phyloP scores from a whole-genome alignment of 2,113 vertebrate genomes.

The Austrofundulus limnaeus region DNA sequence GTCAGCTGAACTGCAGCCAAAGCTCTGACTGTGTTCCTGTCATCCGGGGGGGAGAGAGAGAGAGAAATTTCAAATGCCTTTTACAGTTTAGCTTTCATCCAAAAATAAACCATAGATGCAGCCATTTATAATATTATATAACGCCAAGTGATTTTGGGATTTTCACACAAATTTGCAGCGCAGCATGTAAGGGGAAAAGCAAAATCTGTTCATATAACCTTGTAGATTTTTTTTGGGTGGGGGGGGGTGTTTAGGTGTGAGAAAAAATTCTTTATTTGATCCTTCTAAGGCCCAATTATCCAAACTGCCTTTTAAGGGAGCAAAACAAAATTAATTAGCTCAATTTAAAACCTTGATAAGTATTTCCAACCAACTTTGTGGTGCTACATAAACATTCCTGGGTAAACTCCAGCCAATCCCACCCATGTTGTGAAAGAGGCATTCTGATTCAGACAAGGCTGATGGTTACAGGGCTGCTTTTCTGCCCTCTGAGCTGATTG shows the following conservation, averaged over 20 bases:
- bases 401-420: conserved; percentile 67
- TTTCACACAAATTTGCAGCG: background rate
- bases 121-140: conserved; percentile 38
- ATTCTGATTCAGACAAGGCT: conserved; percentile 53
- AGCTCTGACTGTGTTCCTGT: conserved; percentile 69
- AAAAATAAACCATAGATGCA: conserved; percentile 58
- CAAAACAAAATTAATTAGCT: conserved; percentile 58
- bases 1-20: conserved; percentile 81
- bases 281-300: conserved; percentile 16
- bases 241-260: background rate
- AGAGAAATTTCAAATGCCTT: conserved; percentile 66
- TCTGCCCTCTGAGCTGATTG: conserved; percentile 18
- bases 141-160: background rate
- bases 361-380: conserved; percentile 57
- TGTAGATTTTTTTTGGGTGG: too few relatives aligned
- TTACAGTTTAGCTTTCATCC: conserved; percentile 60
- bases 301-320: conserved; percentile 31
- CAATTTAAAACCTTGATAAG: conserved; percentile 62
- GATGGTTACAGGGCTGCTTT: conserved; percentile 34
- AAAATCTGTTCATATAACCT: too few relatives aligned
- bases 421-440: conserved; percentile 70
- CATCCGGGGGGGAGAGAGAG: conserved; percentile 58
- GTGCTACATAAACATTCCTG: conserved; percentile 69
- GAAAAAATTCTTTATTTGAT: conserved; percentile 1
- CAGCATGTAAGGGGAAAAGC: background rate